These are phyloP conservation scores for Noctua comes DNA, from an alignment of 2,888 invertebrate genomes.

Conservation along the genomic window DNA sequence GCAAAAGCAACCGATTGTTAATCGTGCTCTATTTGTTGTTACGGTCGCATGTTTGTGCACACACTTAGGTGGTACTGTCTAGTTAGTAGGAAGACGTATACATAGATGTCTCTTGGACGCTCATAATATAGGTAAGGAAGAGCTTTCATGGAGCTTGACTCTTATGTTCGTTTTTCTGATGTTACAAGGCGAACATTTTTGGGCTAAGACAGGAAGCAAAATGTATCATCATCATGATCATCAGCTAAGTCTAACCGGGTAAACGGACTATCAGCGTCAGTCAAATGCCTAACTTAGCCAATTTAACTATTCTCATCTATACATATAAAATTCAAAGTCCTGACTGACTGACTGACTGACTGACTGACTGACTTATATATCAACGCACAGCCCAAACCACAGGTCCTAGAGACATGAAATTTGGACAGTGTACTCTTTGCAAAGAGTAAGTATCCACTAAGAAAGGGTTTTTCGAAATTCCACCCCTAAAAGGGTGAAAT, in stretches of 20 bases:
- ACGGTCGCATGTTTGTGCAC: constrained; percentile 8
- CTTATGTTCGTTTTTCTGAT: not conserved
- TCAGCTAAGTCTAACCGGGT: not conserved
- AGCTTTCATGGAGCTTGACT: not conserved
- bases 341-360: no score
- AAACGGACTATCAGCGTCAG: not conserved
- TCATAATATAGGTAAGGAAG: not conserved
- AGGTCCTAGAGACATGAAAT: no score
- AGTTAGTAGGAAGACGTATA: not conserved
- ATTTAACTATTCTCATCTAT: not conserved
- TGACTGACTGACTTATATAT: no score
- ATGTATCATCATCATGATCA: not conserved
- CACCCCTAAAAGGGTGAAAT: no score
- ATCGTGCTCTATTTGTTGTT: constrained; percentile 38
- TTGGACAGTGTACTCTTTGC: no score
- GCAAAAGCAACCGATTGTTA: constrained; percentile 24
- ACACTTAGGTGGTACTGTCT: not conserved
- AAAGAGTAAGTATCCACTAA: no score
- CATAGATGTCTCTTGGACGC: not conserved
- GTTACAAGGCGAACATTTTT: not conserved
- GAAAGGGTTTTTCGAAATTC: no score
- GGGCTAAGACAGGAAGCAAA: not conserved
- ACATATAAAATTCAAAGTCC: no score
- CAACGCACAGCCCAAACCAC: no score
- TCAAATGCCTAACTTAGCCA: not conserved